Base-by-base conservation (phyloP, 1,140 invertebrate species). In the Pogonomyrmex barbatus region DNA sequence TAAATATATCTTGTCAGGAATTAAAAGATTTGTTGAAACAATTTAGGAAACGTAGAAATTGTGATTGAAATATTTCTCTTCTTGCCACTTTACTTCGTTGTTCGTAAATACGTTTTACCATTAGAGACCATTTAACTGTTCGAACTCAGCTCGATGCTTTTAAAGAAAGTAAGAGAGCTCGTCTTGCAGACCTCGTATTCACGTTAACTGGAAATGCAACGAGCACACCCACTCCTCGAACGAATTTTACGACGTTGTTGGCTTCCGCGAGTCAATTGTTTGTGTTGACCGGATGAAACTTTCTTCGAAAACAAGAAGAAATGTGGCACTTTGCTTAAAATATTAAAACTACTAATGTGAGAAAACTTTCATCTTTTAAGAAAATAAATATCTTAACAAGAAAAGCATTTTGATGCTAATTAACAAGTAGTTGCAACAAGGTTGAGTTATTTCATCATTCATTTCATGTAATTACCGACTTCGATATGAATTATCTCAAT, bases 101-200 rank as follows among this genome's bases (percentile, higher is more conserved):
- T 65, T 88, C 76, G 65, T 82, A 90, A 90, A 90, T 90, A 85
- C 62, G 71, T 47, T 52, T 50, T 60, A n/a, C n/a, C n/a, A n/a
- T n/a, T n/a, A n/a, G n/a, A 54, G 73, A 58, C 30, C 42, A 36
- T 67, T 8, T 24, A 58, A 42, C 52, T 83, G 45, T 60, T 73
- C 33, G 42, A 83, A 83, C 30, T 63, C 63, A 12, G 4, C 47
- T 36, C 12, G 47, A 73, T 62, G 68, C 79, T 83, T 83, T 73
- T 73, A 75, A 83, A 75, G 68, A 83, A 83, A 83, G 68, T 83
- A 58, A 30, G 56, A 56, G 54, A 30, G 33, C 30, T 33, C 30
- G 54, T 42, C 47, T 54, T 24, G 4, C 24, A 45, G 52, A 10
- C 24, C 68, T 75, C 68, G 39, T 52, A 54, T 76, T 60, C 58